Evolutionary conservation across 2,888 invertebrate genomes (phyloP), one percentile per base, ranked within the genome.

Genomic region (Pterostichus niger): DNA sequence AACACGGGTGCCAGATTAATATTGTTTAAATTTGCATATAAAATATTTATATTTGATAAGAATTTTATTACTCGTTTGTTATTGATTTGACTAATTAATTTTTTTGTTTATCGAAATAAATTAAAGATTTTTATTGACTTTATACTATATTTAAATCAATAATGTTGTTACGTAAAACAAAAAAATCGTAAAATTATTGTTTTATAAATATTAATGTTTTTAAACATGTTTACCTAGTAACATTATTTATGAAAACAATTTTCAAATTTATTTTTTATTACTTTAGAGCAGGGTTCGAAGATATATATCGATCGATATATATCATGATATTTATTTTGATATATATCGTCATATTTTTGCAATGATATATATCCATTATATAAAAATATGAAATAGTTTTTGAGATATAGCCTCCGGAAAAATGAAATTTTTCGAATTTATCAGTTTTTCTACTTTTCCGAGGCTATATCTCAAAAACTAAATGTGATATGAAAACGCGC

Each of bases 31-130:
- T 64, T 64, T 64, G 33, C 64, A 64, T 61, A 61, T 64, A 64
- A 64, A 71, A 64, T 64, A 64, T 64, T 64, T 71, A 40, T 71
- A 44, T 17, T 71, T 44, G 68, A 71, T 71, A 71, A 71, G 44
- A 44, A 46, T 44, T 71, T 71, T 71, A 71, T 71, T 10, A 13
- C 68, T 71, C 3, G 64, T 64, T 64, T 64, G 68, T 71, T 44
- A 71, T 71, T 71, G 68, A 71, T 71, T 44, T 71, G 68, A 71
- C 44, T 71, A 71, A n/a, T 64, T 33, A 71, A 44, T 71, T 71
- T 68, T 71, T 64, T 64, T 64, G 64, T 64, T 71, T 71, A 71
- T 44, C 7, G 44, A 71, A 71, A 71, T 44, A 71, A 71, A 71
- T 44, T 44, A 13, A 9, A 7, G 40, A 44, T 71, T 71, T 71